Evolutionary conservation across 2,888 invertebrate species (phyloP).

Genomic region (Norana najaformis): DNA sequence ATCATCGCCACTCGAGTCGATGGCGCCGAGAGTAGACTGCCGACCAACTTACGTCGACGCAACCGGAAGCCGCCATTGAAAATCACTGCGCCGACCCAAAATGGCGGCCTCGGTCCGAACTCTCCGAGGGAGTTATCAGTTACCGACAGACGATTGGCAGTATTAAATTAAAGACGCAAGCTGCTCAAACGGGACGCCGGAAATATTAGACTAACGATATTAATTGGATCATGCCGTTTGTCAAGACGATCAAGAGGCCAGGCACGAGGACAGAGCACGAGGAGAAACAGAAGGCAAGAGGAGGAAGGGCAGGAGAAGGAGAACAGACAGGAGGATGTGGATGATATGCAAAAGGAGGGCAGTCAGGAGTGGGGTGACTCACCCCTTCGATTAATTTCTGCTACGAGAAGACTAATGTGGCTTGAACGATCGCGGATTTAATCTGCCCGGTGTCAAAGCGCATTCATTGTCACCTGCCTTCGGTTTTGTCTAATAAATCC

Average conservation of each 20-base stretch:
- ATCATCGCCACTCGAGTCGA: not conserved
- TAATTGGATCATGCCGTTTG: conserved; percentile 24
- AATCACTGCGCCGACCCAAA: not conserved
- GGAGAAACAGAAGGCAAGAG: not conserved
- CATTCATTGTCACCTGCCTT: not conserved
- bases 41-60: conserved; percentile 14
- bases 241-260: not conserved
- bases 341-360: too few relatives aligned
- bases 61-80: conserved; percentile 7
- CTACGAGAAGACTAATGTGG: too few relatives aligned
- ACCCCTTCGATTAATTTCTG: not conserved
- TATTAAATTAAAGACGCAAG: conserved; percentile 17
- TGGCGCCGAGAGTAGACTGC: not conserved
- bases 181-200: not conserved
- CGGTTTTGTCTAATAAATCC: not conserved
- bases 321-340: not conserved
- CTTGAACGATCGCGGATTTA: not conserved
- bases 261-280: not conserved
- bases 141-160: conserved; percentile 9
- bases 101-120: not conserved
- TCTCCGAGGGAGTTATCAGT: conserved; percentile 19
- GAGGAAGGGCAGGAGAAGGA: not conserved
- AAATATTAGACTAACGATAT: conserved; percentile 27
- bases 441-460: not conserved
- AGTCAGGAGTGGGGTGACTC: not conserved